These are phyloP conservation scores for Burhinus oedicnemus DNA, from an alignment of 2,113 vertebrate species.

Conservation along the genomic window DNA sequence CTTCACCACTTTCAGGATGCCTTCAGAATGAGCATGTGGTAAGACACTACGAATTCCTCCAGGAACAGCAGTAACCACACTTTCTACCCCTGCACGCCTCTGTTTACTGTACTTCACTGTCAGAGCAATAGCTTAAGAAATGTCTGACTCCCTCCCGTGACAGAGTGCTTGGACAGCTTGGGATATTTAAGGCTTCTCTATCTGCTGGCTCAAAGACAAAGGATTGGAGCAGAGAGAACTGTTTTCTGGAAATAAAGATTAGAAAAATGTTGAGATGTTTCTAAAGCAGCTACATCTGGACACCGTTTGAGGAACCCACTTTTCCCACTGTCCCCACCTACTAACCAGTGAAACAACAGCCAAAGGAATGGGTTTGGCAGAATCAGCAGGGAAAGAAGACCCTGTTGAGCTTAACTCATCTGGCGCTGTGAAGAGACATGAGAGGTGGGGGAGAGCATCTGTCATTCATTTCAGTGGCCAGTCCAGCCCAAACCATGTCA, in stretches of 20 bases:
- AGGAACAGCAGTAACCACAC: not conserved
- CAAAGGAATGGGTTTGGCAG: too few relatives aligned
- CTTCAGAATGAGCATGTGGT: accelerated
- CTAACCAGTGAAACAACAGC: too few relatives aligned
- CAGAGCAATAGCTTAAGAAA: not conserved
- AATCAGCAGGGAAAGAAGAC: too few relatives aligned
- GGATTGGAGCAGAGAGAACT: not conserved
- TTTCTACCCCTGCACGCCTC: not conserved
- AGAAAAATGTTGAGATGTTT: not conserved
- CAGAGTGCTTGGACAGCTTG: not conserved
- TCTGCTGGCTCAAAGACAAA: not conserved
- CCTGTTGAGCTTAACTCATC: too few relatives aligned
- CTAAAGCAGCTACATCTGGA: not conserved
- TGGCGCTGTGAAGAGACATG: too few relatives aligned
- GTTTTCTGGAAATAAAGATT: not conserved
- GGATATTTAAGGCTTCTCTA: not conserved
- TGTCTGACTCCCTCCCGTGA: not conserved
- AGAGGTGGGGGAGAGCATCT: too few relatives aligned
- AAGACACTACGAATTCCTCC: not conserved
- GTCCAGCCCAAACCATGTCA: too few relatives aligned
- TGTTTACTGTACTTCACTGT: not conserved
- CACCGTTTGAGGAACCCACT: not conserved
- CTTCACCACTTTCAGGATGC: not conserved
- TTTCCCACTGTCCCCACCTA: not conserved
- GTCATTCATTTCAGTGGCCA: too few relatives aligned